A percentile compares a stretch with the other conserved stretches of the same genome.
These are phyloP conservation scores for Zophobas morio DNA, from an alignment of 1,140 invertebrate genomes.

Conservation along the genomic window DNA sequence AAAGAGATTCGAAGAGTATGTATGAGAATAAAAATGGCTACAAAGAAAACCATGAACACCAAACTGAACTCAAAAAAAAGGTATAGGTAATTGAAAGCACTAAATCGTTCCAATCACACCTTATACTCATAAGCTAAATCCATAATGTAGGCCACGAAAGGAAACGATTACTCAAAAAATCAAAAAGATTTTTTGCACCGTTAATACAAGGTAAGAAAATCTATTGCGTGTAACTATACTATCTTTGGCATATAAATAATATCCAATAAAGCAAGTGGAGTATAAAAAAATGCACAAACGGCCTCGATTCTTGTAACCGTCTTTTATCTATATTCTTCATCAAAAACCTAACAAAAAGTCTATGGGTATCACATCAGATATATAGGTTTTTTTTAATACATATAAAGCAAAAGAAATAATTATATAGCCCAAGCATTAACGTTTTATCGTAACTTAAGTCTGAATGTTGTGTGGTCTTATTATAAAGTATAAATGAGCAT, in stretches of 20 bases:
- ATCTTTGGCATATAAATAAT: slow-evolving; percentile 47
- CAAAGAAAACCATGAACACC: slow-evolving; percentile 9
- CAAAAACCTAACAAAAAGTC: slow-evolving; percentile 51
- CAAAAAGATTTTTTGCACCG: slow-evolving; percentile 1
- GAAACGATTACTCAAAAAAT: slow-evolving; percentile 16
- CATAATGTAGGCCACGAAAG: slow-evolving; percentile 31
- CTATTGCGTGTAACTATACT: slow-evolving; percentile 22
- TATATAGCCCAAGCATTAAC: slow-evolving; percentile 56
- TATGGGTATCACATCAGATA: slow-evolving; percentile 61
- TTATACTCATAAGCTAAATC: slow-evolving; percentile 23
- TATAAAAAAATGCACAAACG: slow-evolving; percentile 48
- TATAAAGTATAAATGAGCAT: slow-evolving; percentile 38
- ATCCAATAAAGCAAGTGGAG: slow-evolving; percentile 37
- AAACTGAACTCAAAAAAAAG: slow-evolving; percentile 58
- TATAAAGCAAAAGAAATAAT: slow-evolving; percentile 61
- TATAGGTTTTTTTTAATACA: slow-evolving; percentile 57
- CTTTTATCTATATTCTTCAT: slow-evolving; percentile 17
- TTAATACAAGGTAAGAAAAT: slow-evolving; percentile 8
- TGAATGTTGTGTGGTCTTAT: slow-evolving; percentile 7
- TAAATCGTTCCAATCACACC: slow-evolving; percentile 44
- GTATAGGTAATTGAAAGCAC: slow-evolving; percentile 35
- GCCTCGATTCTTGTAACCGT: slow-evolving; percentile 46
- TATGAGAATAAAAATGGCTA: slow-evolving; percentile 31
- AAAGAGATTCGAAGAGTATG: slow-evolving; percentile 17
- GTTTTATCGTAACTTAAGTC: slow-evolving; percentile 15